Base-by-base conservation (phyloP, 2,113 vertebrate genomes). In the Calyptommatus sinebrachiatus region DNA sequence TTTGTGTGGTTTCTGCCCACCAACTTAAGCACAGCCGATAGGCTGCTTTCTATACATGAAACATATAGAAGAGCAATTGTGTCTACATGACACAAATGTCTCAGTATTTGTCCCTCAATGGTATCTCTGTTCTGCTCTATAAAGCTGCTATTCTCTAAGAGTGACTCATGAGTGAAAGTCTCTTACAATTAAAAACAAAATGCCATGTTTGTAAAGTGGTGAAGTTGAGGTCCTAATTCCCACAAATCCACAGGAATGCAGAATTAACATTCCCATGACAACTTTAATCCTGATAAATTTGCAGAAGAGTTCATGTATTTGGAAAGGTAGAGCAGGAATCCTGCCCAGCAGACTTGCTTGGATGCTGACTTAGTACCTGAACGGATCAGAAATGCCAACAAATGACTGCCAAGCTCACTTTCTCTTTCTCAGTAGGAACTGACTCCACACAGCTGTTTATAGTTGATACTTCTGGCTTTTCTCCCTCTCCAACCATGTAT, bases 101-200 rank as follows among this genome's bases (percentile, higher is more conserved):
- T 69, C 53, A 81, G 73, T 81, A 81, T 70, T 81, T 76, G 66
- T 48, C 72, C 73, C 72, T 81, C 72, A 81, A 81, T 81, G 65
- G 73, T 69, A 35, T 62, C 53, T 81, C 72, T 81, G 79, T 81
- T 81, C 79, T 75, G 16, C 35, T 62, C 41, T 62, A 81, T 81
- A 81, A 81, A 76, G 79, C 79, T 62, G 26, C 73, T 81, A 81
- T 81, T 81, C 73, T 81, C 66, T 75, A 60, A 76, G 73, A 45
- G 70, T 81, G 79, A 81, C 66, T 75, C 73, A 76, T 62, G 53
- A 31, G 53, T 69, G n/a, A 29, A 75, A 76, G 67, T 81, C 72
- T 81, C 73, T 62, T 61, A 81, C 79, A 81, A 81, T 81, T 81
- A 75, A 81, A 81, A 31, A 28, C 61, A 81, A 76, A 75, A 81